A percentile compares a stretch with the other conserved stretches of the same genome.
Conservation (phyloP, 2,888 invertebrate genomes). For the Eilema griseolum region DNA sequence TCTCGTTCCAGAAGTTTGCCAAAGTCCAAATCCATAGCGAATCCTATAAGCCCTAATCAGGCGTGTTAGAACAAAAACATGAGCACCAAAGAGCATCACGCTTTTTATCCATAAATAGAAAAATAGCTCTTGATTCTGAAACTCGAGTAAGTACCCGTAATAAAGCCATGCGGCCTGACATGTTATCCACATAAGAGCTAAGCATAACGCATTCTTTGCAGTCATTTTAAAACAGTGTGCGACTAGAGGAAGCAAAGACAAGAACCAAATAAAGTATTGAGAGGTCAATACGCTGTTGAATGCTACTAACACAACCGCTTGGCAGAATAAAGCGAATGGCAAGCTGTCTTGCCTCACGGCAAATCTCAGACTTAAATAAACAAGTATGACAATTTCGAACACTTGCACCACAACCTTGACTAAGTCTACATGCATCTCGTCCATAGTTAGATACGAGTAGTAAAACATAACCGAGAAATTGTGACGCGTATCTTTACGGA, state of each 20-base stretch:
- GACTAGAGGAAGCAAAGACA: conserved; percentile 94
- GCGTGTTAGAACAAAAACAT: conserved; percentile 90
- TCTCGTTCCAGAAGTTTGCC: conserved; percentile 21
- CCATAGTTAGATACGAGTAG: conserved; percentile 93
- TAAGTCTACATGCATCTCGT: conserved; percentile 84
- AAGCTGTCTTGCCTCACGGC: conserved; percentile 87
- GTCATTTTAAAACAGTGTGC: conserved; percentile 90
- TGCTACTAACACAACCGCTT: conserved; percentile 95
- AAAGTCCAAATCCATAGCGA: conserved; percentile 68
- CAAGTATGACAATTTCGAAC: conserved; percentile 73
- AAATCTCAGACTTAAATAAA: conserved; percentile 90
- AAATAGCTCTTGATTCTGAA: conserved; percentile 94
- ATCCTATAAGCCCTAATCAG: conserved; percentile 80
- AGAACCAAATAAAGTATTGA: conserved; percentile 98
- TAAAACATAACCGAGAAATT: conserved; percentile 99
- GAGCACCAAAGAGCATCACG: conserved; percentile 93
- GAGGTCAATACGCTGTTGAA: conserved; percentile 99
- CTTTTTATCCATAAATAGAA: conserved; percentile 94
- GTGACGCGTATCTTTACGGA: conserved; percentile 95
- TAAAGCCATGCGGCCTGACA: conserved; percentile 95
- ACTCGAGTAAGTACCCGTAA: conserved; percentile 97
- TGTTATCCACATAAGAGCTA: conserved; percentile 88
- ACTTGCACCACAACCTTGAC: conserved; percentile 90
- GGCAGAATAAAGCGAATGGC: conserved; percentile 93
- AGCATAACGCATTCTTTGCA: conserved; percentile 76